A percentile compares a stretch with the other conserved stretches of the same genome.
These are phyloP conservation scores for Pyrrhura leucotis DNA, from an alignment of 2,797 vertebrate genomes.

Conservation along the genomic window DNA sequence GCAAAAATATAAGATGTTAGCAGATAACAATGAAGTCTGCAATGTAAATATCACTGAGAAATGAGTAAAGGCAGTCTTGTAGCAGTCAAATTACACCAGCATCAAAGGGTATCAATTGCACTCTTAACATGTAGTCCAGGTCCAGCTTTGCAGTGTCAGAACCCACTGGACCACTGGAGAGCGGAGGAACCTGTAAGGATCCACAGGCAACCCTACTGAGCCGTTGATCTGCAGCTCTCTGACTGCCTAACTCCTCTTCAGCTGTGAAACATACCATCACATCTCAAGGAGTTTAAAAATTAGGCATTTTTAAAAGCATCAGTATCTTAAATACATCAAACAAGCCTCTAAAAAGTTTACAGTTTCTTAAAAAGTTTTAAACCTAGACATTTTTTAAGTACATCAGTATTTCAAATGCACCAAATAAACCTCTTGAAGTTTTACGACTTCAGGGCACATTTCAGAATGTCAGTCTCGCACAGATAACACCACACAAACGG, in stretches of 20 bases:
- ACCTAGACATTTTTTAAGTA: background rate
- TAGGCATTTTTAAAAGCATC: background rate
- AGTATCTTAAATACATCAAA: background rate
- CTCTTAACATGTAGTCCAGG: background rate
- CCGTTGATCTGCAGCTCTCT: background rate
- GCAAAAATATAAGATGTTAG: background rate
- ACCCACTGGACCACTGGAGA: background rate
- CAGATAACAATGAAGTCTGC: background rate
- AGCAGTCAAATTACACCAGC: background rate
- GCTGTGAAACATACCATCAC: accelerated
- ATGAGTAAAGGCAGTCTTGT: background rate
- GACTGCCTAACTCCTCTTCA: background rate
- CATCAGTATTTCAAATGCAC: background rate
- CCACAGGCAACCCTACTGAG: background rate
- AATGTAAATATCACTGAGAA: background rate
- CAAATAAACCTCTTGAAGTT: background rate
- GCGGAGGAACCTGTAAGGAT: background rate
- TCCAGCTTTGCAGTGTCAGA: background rate
- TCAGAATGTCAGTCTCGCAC: background rate
- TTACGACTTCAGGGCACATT: background rate
- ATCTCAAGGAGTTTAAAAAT: background rate
- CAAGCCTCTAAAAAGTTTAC: background rate
- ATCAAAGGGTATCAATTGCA: background rate
- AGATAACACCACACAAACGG: background rate
- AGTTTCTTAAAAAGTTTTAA: background rate